Evolutionary conservation across 2,888 invertebrate genomes (phyloP).

Genomic region (Lottia gigantea): DNA sequence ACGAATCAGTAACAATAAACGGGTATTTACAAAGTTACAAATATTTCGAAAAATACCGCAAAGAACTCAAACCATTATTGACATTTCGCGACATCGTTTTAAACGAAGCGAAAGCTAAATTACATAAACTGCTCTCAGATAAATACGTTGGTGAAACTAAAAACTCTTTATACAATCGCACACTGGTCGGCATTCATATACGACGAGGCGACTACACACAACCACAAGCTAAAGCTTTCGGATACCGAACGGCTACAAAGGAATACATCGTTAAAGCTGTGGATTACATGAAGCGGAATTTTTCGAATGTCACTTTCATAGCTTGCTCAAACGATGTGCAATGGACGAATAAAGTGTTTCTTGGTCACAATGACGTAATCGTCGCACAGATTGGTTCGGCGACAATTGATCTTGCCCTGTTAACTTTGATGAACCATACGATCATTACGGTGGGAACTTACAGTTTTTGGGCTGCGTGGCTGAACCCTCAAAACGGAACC

Average conservation of each 20-base stretch:
- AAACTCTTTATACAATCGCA: not conserved
- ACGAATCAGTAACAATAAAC: not conserved
- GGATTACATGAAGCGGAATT: not conserved
- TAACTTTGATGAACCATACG: not conserved
- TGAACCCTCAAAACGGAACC: not conserved
- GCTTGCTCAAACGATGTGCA: not conserved
- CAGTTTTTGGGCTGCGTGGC: not conserved
- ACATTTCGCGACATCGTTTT: not conserved
- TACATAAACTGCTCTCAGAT: not conserved
- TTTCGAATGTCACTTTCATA: not conserved
- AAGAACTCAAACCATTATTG: not conserved
- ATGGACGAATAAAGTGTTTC: not conserved
- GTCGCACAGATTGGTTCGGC: not conserved
- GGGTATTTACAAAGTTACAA: not conserved
- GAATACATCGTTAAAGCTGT: not conserved
- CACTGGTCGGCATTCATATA: not conserved
- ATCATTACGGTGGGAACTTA: slow-evolving; percentile 1
- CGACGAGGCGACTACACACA: not conserved
- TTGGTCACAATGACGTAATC: not conserved
- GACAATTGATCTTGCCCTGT: not conserved
- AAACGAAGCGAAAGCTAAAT: not conserved
- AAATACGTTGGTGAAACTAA: not conserved
- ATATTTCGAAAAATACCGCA: not conserved
- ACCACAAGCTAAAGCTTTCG: not conserved
- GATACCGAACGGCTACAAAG: not conserved